Evolutionary conservation across 2,888 invertebrate species (phyloP).

Genomic region (Pterostichus madidus): DNA sequence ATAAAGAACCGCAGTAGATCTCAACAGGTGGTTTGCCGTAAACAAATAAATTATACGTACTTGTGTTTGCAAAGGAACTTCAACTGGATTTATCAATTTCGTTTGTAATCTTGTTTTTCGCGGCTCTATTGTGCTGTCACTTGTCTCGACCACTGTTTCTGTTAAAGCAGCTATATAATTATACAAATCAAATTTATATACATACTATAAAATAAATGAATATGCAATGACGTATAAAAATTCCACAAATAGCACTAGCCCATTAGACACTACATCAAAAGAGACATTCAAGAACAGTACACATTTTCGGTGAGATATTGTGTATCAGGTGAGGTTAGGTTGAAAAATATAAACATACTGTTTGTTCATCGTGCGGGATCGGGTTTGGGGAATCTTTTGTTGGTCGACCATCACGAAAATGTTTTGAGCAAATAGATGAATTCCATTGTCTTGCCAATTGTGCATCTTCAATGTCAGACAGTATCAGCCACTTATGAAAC

Average conservation of each 20-base stretch:
- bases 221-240: constrained; percentile 1
- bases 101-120: constrained; percentile 49
- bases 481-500: constrained; percentile 49
- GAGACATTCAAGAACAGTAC: not conserved
- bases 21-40: constrained; percentile 14
- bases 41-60: not conserved
- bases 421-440: constrained; percentile 48
- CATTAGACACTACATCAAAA: not conserved
- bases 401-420: constrained; percentile 46
- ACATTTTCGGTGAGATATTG: constrained; percentile 3
- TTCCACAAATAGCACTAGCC: constrained; percentile 1
- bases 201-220: not conserved
- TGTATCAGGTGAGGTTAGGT: not conserved
- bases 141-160: not conserved
- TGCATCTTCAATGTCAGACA: constrained; percentile 29
- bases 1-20: constrained; percentile 34
- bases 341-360: constrained; percentile 5
- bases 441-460: constrained; percentile 16
- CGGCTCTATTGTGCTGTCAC: constrained; percentile 22
- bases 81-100: constrained; percentile 38
- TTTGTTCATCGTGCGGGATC: constrained; percentile 36
- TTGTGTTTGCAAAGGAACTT: not conserved
- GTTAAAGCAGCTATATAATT: not conserved
- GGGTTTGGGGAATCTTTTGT: constrained; percentile 44
- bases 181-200: not conserved